Evolutionary conservation across 2,113 vertebrate species (phyloP).

Genomic region (Melanotaenia duboulayi): DNA sequence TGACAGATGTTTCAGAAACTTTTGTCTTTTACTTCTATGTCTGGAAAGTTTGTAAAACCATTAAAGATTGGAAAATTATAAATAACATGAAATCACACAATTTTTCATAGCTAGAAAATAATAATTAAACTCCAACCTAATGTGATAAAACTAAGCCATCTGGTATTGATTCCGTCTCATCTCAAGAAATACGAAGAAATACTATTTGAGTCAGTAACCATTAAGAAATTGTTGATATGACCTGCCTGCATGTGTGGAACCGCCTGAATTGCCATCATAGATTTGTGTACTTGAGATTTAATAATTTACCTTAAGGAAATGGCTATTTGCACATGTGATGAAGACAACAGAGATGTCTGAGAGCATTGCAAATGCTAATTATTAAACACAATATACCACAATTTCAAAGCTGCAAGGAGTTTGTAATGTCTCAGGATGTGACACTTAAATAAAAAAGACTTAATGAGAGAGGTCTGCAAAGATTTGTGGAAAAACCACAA

Average conservation of each 20-base stretch:
- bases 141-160: conserved; percentile 6
- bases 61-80: neutral
- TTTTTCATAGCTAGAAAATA: conserved; percentile 1
- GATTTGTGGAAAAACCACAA: no score
- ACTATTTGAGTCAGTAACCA: conserved; percentile 13
- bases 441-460: no score
- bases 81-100: neutral
- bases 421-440: no score
- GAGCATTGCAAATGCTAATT: no score
- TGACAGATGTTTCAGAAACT: neutral
- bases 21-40: neutral
- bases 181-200: conserved; percentile 8
- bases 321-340: no score
- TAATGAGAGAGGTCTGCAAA: no score
- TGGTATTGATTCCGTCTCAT: neutral
- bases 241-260: conserved; percentile 7
- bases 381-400: no score
- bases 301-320: neutral
- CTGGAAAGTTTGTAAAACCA: neutral
- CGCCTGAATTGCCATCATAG: neutral
- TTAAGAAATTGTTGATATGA: conserved; percentile 16
- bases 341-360: no score
- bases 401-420: no score
- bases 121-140: conserved; percentile 17
- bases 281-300: conserved; percentile 1